Base-by-base conservation (phyloP, 2,888 invertebrate species). In the Acanthococcus lagerstroemiae region DNA sequence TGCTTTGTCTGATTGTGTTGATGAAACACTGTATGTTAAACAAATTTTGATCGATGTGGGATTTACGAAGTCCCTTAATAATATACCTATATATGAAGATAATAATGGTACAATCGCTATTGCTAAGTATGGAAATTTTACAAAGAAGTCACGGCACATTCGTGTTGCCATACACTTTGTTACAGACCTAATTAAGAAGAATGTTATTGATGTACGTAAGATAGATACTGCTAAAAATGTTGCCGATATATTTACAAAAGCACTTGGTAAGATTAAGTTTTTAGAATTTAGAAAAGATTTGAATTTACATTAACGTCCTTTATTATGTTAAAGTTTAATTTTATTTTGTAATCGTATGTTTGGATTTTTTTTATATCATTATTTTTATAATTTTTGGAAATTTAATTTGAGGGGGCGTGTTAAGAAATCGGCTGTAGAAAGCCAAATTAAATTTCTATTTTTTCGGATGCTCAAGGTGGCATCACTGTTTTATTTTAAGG, bases 111-210 rank as follows among this genome's bases (percentile, higher is more conserved):
- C 55, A 7, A n/a, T 55, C 4, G 15, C 12, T 25, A n/a, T 55
- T n/a, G 55, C 26, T 55, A 55, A 25, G 12, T 17, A 22, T 17
- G 55, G 55, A 17, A 55, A 25, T 27, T 55, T 55, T 55, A 26
- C 55, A 15, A 55, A 55, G 6, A 55, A 17, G 26, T 55, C 55
- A 4, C 25, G 27, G 22, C 55, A 55, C 22, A 55, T 55, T 26
- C 26, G n/a, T 4, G 55, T 55, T 9, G 12, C 9, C 17, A 26
- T 17, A 9, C 55, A 55, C n/a, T 55, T 55, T 55, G 55, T 55
- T 19, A 12, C 25, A 26, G 55, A 55, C 4, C 24, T 15, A 9
- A 5, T 25, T 15, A 55, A 55, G 27, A 6, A 19, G 4, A 19
- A 19, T 4, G 4, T 17, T 6, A 52, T 52, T 24, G 5, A 52